Evolutionary conservation across 2,113 vertebrate species (phyloP).

Genomic region (Electrona antarctica): DNA sequence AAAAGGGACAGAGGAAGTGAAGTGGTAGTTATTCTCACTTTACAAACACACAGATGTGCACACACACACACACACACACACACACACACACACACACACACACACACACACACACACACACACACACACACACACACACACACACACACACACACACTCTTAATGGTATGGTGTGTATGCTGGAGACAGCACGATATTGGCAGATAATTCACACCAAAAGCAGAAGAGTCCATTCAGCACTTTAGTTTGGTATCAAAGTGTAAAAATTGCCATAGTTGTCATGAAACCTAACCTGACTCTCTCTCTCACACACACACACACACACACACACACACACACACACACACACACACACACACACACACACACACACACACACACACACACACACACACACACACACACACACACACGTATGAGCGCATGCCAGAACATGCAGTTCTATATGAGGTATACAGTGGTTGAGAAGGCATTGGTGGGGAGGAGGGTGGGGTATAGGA

Average conservation of each 20-base stretch:
- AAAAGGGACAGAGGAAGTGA: not conserved
- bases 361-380: not conserved
- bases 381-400: too few species aligned
- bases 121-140: constrained; percentile 8
- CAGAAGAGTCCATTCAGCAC: not conserved
- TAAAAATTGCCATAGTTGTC: too few species aligned
- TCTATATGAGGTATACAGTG: too few species aligned
- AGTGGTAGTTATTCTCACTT: constrained; percentile 2
- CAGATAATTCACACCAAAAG: constrained; percentile 12
- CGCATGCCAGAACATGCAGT: too few species aligned
- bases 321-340: not conserved
- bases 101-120: not conserved
- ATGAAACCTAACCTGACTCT: not conserved
- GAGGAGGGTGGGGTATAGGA: too few species aligned
- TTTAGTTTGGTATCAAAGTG: not conserved
- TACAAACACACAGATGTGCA: constrained; percentile 3
- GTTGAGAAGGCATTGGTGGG: too few species aligned
- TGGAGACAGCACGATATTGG: constrained; percentile 9
- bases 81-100: not conserved
- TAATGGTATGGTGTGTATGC: not conserved
- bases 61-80: not conserved
- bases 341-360: constrained; percentile 14
- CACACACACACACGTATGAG: too few species aligned
- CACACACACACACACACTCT: not conserved
- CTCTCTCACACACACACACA: not conserved